Conservation (phyloP, 30 jellyfish, hydroid and myxozoan species). For the Hydractinia echinata region DNA sequence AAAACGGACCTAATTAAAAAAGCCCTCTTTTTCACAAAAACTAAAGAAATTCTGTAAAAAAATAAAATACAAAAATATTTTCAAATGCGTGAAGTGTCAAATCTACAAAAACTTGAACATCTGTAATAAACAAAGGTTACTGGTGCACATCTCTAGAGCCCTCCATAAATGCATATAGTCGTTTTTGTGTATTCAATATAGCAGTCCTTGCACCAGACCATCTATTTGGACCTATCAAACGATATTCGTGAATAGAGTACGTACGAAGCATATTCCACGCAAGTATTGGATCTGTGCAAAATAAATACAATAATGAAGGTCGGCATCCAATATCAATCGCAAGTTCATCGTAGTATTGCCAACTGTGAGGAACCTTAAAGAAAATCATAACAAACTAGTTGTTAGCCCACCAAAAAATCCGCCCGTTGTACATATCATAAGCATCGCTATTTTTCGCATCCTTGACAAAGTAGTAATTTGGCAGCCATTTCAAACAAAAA, state of each 20-base stretch:
- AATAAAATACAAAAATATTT: too few species aligned
- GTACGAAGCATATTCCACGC: conserved; percentile 53
- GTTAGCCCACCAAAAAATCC: neutral
- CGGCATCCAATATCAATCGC: conserved; percentile 69
- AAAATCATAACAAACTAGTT: neutral
- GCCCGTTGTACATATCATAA: too few species aligned
- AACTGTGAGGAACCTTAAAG: conserved; percentile 1
- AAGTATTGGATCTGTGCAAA: conserved; percentile 59
- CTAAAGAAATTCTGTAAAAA: too few species aligned
- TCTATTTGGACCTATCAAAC: conserved; percentile 69
- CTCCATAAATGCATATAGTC: conserved; percentile 10
- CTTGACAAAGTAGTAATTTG: too few species aligned
- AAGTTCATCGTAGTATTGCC: conserved; percentile 73
- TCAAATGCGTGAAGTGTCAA: too few species aligned
- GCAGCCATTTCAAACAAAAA: too few species aligned
- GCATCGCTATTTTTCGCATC: too few species aligned
- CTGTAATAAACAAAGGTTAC: neutral
- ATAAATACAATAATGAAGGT: conserved; percentile 29
- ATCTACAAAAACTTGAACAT: too few species aligned
- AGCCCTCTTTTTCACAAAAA: too few species aligned
- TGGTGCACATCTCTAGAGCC: conserved; percentile 10
- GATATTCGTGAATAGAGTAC: conserved; percentile 61
- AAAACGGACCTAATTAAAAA: too few species aligned
- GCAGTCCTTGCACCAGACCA: conserved; percentile 94
- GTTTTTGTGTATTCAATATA: conserved; percentile 14